These are phyloP conservation scores for Porites divaricata DNA, from an alignment of 92 coral and sea anemone species.

Conservation along the genomic window DNA sequence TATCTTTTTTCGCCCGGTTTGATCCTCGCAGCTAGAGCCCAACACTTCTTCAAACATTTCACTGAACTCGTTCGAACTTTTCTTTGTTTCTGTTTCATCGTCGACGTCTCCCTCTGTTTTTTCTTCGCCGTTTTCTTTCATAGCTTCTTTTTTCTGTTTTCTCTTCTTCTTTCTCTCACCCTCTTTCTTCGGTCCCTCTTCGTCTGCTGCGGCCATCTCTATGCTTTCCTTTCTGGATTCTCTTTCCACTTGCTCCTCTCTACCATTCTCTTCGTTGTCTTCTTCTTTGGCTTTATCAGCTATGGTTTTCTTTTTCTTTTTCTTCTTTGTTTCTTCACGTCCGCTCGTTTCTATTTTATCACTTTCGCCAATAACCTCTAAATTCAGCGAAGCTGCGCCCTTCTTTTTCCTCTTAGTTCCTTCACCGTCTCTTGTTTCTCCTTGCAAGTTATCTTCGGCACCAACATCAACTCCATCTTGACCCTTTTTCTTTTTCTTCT, in stretches of 20 bases:
- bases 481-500: neutral
- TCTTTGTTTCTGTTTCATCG: neutral
- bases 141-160: neutral
- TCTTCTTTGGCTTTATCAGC: neutral
- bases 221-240: constrained; percentile 27
- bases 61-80: neutral
- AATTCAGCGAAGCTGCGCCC: neutral
- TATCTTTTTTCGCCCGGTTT: constrained; percentile 1
- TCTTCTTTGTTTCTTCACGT: neutral
- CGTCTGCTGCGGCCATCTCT: neutral
- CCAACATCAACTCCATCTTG: neutral
- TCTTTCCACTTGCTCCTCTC: neutral
- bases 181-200: neutral
- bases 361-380: neutral
- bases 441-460: neutral
- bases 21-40: neutral
- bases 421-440: neutral
- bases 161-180: neutral
- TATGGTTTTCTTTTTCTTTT: neutral
- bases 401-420: neutral
- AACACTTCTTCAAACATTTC: neutral
- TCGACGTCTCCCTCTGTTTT: neutral
- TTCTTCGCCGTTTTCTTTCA: neutral
- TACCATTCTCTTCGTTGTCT: neutral
- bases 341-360: neutral